Percentiles rank a stretch among this genome's conserved stretches.
Evolutionary conservation across 2,888 invertebrate species (phyloP).

Genomic region (Altica lythri): DNA sequence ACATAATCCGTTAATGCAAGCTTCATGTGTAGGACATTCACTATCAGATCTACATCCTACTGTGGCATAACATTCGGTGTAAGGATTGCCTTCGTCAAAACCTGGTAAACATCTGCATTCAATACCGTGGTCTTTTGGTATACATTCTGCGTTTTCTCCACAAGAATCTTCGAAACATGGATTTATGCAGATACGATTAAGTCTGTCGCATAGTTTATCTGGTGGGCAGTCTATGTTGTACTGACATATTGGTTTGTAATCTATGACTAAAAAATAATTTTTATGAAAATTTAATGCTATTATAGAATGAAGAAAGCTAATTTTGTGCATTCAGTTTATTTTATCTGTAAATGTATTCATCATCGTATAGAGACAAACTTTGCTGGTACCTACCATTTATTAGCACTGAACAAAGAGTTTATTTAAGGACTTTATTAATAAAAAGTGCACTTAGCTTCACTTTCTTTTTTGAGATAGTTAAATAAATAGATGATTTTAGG

Average conservation of each 20-base stretch:
- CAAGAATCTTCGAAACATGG: conserved; percentile 81
- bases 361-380: too few species aligned
- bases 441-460: too few species aligned
- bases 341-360: too few species aligned
- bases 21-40: conserved; percentile 75
- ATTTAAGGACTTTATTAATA: too few species aligned
- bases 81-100: conserved; percentile 75
- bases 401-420: too few species aligned
- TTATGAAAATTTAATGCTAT: background rate
- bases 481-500: too few species aligned
- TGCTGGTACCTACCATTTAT: too few species aligned
- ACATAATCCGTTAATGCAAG: conserved; percentile 78
- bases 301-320: background rate
- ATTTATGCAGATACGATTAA: conserved; percentile 82
- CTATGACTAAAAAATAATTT: conserved; percentile 40
- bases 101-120: conserved; percentile 77
- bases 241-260: conserved; percentile 72
- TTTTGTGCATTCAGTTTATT: too few species aligned
- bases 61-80: conserved; percentile 70
- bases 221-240: conserved; percentile 91
- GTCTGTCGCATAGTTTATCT: conserved; percentile 80
- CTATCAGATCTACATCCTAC: conserved; percentile 73
- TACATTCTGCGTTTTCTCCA: conserved; percentile 80
- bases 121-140: conserved; percentile 75
- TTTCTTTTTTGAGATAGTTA: too few species aligned